Conservation (phyloP, 2,113 vertebrate genomes). For the Bufo bufo region DNA sequence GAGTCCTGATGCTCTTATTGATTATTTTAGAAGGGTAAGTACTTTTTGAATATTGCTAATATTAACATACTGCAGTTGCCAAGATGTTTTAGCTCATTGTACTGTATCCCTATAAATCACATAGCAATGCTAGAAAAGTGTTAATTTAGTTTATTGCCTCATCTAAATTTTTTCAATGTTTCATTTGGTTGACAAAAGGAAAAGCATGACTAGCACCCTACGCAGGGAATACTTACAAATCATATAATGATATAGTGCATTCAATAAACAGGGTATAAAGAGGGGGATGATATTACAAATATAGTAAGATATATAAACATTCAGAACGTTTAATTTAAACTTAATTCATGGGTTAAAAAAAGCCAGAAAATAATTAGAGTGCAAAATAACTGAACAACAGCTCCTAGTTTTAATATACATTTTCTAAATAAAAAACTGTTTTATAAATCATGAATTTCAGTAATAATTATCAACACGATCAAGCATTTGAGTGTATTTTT, state of each 20-base stretch:
- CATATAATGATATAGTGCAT: no score
- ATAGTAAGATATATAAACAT: no score
- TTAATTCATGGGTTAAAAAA: neutral
- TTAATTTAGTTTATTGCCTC: neutral
- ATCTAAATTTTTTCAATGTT: no score
- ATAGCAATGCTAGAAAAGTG: neutral
- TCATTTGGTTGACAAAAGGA: neutral
- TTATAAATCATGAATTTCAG: no score
- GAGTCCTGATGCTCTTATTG: conserved; percentile 79
- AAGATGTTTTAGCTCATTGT: neutral
- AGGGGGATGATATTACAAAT: no score
- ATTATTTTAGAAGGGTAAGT: conserved; percentile 80
- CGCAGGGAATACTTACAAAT: no score
- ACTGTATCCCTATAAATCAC: neutral
- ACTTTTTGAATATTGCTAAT: neutral
- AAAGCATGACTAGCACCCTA: no score
- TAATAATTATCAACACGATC: no score
- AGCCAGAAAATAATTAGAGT: neutral
- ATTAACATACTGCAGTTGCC: neutral
- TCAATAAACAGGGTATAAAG: no score
- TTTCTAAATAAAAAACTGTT: no score
- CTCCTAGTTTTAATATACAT: no score
- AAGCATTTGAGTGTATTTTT: neutral
- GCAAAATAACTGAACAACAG: neutral
- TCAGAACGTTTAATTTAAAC: no score